Base-by-base conservation (phyloP, 1,140 invertebrate species). In the Achatina immaculata region DNA sequence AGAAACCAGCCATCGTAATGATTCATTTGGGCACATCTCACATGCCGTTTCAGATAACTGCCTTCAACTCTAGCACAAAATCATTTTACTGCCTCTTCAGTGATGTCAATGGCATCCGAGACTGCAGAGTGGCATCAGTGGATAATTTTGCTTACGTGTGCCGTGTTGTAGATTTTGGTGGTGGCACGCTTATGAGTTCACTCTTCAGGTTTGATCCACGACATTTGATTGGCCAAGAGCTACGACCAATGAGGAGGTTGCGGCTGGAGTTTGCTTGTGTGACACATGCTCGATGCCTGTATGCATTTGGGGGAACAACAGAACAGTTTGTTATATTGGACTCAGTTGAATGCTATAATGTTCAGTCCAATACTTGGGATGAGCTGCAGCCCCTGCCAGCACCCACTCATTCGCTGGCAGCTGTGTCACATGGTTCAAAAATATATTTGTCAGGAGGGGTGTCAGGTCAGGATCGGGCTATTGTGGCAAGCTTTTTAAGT, bases 281-380 rank as follows among this genome's bases (percentile, higher is more conserved):
- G 40, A 94, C 95, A 16, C 93, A 96, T 89, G 94, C 96, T 81
- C 95, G 95, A 51, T 94, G 93, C 86, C 91, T 98, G 71, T 98
- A 96, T 88, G 96, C 96, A 0, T 95, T 98, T 88, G 97, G 97
- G 43, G 97, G 97, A 16, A 97, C 96, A 95, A 95, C 97, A 28
- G 96, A 96, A 2, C 95, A 96, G 84, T 96, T 97, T 90, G 96
- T 94, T 77, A 96, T 95, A 21, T 94, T 97, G 68, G 94, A 95
- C 76, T 94, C 94, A 21, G 95, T 96, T 0, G 96, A 97, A 89
- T 93, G 94, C 83, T 97, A 95, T 90, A 95, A 97, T 92, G 95
- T 96, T 0, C 90, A 94, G 75, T 94, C 93, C 19, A 94, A 96
- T 88, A 92, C 92, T 48, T 98, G 96, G 96, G 93, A 93, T 76